Evolutionary conservation across 2,113 vertebrate genomes (phyloP), one percentile per base, ranked within the genome.

Genomic region (Melanocharis versteri): DNA sequence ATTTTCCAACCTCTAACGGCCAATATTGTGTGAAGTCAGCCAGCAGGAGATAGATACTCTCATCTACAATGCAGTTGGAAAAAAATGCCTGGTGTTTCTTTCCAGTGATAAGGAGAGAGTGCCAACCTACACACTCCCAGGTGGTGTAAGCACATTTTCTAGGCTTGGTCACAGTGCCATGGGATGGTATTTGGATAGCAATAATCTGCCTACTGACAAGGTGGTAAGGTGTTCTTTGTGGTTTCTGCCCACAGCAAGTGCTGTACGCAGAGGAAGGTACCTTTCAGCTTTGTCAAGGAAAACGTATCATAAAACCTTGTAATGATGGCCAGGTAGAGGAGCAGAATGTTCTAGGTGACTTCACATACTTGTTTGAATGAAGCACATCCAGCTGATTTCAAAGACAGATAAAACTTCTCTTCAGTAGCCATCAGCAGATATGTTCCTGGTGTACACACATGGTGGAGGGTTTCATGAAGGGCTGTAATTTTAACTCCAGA

Each of bases 261-360:
- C 17, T 62, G 27, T 61, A n/a, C 1, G 8, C 31, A 33, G 37
- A 81, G 18, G 13, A 77, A 37, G 13, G 37, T 21, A 76, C 48
- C 24, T 70, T 44, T 37, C 0, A 9, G 8, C 22, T 48, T 28
- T 73, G 53, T 80, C n/a, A 93, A 69, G 19, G 50, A 89, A 80
- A 68, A 1, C 0, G 0, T 51, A 35, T 11, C 4, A 14, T 39
- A 44, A 76, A 44, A 28, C 30, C 21, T 14, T 71, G 15, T 57
- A 51, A 50, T 42, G 44, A 15, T 72, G 37, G 53, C 31, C 11
- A 57, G 68, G 10, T 28, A 61, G n/a, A 73, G 56, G 44, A 28
- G 28, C 7, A 91, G 56, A 78, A 70, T 23, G 6, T n/a, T 84
- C 85, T 51, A 65, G 31, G 48, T 61, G 5, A n/a, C 7, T 68